phyloP scores from a whole-genome alignment of 2,797 vertebrate genomes.

The Harpagifer antarcticus region DNA sequence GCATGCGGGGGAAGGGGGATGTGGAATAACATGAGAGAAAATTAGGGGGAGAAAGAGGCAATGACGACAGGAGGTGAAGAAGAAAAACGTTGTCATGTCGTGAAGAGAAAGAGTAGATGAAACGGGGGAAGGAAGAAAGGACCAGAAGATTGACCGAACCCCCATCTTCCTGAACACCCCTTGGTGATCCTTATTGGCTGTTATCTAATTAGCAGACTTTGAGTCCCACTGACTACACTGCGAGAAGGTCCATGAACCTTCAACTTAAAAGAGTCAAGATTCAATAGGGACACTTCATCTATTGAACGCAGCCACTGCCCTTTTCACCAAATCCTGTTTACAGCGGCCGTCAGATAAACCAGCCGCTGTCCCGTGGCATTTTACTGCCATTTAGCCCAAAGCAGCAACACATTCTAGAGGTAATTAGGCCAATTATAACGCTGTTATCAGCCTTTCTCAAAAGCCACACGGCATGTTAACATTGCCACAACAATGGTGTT shows the following conservation, averaged over 20 bases:
- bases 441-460: slow-evolving; percentile 65
- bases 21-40: slow-evolving; percentile 39
- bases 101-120: slow-evolving; percentile 33
- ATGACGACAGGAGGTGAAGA: slow-evolving; percentile 26
- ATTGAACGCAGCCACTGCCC: slow-evolving; percentile 58
- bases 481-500: slow-evolving; percentile 47
- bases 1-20: slow-evolving; percentile 4
- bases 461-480: slow-evolving; percentile 48
- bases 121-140: slow-evolving; percentile 16
- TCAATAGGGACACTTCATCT: slow-evolving; percentile 41
- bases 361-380: slow-evolving; percentile 67
- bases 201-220: slow-evolving; percentile 63
- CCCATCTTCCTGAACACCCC: slow-evolving; percentile 37
- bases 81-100: slow-evolving; percentile 11
- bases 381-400: slow-evolving; percentile 75
- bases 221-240: slow-evolving; percentile 60
- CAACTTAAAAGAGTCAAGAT: slow-evolving; percentile 46
- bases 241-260: slow-evolving; percentile 41
- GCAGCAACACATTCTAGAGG: slow-evolving; percentile 56
- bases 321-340: slow-evolving; percentile 72
- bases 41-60: slow-evolving; percentile 31
- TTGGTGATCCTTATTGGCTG: slow-evolving; percentile 53
- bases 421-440: slow-evolving; percentile 77
- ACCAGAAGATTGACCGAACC: slow-evolving; percentile 37
- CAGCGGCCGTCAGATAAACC: slow-evolving; percentile 50